Evolutionary conservation across 2,113 vertebrate species (phyloP).

Genomic region (Lichenostomus cassidix): DNA sequence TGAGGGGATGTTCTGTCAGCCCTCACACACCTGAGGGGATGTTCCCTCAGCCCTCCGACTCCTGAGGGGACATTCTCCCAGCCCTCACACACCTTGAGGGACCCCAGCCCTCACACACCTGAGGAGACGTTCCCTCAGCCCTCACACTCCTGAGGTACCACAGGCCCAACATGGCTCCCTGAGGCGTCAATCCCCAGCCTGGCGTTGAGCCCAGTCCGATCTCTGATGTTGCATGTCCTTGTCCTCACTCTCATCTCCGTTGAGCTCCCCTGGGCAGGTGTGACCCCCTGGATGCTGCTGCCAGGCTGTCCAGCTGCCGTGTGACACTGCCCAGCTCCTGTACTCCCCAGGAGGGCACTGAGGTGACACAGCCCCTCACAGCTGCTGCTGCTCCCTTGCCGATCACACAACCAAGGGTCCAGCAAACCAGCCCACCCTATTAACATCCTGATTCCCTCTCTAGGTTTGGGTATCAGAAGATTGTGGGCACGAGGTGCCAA

Average conservation of each 20-base stretch:
- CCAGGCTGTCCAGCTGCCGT: accelerated
- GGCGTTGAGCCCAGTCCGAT: accelerated
- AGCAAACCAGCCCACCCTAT: background rate
- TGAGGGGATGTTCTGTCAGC: background rate
- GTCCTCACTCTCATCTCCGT: background rate
- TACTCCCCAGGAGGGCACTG: accelerated
- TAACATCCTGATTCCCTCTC: too few species aligned
- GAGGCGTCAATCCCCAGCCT: accelerated
- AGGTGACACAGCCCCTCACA: too few species aligned
- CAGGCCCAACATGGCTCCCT: accelerated
- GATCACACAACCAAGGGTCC: accelerated
- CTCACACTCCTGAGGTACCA: background rate
- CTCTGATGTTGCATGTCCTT: background rate
- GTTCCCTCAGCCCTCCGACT: background rate
- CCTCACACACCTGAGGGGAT: background rate
- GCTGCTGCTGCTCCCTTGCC: background rate
- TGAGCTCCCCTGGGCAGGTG: background rate
- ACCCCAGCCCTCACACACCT: too few species aligned
- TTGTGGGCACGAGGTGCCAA: background rate
- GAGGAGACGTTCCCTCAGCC: too few species aligned
- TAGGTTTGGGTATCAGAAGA: accelerated
- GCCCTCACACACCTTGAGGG: background rate
- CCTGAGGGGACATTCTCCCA: too few species aligned
- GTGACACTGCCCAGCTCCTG: too few species aligned
- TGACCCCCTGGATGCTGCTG: too few species aligned